Percentiles rank a stretch among this genome's conserved stretches.
Conservation (phyloP, 2,888 invertebrate species). For the Spodoptera littoralis region DNA sequence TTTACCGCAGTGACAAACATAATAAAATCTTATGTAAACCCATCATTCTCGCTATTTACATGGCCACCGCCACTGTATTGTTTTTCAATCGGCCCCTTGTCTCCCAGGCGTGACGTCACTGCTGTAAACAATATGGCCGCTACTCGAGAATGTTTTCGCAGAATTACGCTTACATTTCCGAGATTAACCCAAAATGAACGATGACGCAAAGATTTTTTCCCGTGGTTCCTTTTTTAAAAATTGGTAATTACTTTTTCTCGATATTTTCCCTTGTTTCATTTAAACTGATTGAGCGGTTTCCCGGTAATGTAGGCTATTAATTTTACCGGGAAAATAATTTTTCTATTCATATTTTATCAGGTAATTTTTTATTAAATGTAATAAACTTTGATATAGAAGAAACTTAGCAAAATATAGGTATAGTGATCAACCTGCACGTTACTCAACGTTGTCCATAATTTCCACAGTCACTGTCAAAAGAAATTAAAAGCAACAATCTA, state of each 20-base stretch:
- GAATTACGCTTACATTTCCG: slow-evolving; percentile 56
- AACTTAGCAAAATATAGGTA: no score
- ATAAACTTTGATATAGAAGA: no score
- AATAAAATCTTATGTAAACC: slow-evolving; percentile 47
- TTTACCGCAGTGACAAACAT: slow-evolving; percentile 40
- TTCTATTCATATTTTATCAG: no score
- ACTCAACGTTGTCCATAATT: no score
- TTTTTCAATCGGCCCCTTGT: slow-evolving; percentile 64
- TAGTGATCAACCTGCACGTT: no score
- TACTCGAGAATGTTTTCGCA: slow-evolving; percentile 54
- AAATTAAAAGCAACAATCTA: no score
- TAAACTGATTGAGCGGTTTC: slow-evolving; percentile 12
- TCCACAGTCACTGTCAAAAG: no score
- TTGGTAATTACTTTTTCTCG: slow-evolving; percentile 13
- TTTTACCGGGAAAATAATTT: slow-evolving; percentile 1
- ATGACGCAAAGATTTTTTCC: slow-evolving; percentile 44
- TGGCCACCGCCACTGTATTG: slow-evolving; percentile 57
- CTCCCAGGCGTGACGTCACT: slow-evolving; percentile 61
- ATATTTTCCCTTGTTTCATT: not conserved
- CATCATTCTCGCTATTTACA: slow-evolving; percentile 55
- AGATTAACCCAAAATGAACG: slow-evolving; percentile 54
- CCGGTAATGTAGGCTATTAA: not conserved
- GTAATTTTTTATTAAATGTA: no score
- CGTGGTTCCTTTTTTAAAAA: slow-evolving; percentile 23
- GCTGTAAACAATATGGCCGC: slow-evolving; percentile 64